Evolutionary conservation across 2,113 vertebrate genomes (phyloP).

Genomic region (human): DNA sequence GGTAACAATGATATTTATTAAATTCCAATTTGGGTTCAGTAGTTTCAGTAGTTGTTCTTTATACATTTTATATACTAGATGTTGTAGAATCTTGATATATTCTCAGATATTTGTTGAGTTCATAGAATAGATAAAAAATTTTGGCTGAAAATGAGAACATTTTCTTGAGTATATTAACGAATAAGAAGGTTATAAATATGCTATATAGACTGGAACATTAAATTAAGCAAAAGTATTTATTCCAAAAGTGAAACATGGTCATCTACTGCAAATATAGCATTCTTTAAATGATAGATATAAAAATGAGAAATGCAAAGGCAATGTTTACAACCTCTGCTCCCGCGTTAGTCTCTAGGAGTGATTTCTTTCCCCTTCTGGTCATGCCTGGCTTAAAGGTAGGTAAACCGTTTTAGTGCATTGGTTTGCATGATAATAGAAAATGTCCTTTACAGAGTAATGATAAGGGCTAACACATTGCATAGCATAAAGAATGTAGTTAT

Average conservation of each 20-base stretch:
- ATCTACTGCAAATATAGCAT: background rate
- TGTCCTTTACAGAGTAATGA: background rate
- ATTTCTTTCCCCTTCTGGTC: background rate
- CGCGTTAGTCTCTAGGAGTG: background rate
- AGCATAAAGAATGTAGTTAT: background rate
- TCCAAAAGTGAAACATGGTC: background rate
- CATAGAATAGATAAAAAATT: background rate
- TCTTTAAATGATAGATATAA: background rate
- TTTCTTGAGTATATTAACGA: background rate
- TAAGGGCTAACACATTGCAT: background rate
- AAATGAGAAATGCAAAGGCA: background rate
- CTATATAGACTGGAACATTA: background rate
- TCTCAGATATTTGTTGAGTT: background rate
- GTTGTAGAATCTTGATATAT: background rate
- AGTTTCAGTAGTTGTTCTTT: background rate
- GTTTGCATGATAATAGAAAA: background rate
- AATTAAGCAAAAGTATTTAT: conserved; percentile 6
- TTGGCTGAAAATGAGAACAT: background rate
- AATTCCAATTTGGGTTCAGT: background rate
- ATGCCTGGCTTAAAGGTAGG: background rate
- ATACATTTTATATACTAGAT: background rate
- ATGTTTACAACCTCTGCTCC: background rate
- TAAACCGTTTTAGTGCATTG: background rate
- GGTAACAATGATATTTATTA: background rate
- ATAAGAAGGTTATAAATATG: background rate